These are phyloP conservation scores for Actinia tenebrosa DNA, from an alignment of 64 coral and sea anemone genomes.

Conservation along the genomic window DNA sequence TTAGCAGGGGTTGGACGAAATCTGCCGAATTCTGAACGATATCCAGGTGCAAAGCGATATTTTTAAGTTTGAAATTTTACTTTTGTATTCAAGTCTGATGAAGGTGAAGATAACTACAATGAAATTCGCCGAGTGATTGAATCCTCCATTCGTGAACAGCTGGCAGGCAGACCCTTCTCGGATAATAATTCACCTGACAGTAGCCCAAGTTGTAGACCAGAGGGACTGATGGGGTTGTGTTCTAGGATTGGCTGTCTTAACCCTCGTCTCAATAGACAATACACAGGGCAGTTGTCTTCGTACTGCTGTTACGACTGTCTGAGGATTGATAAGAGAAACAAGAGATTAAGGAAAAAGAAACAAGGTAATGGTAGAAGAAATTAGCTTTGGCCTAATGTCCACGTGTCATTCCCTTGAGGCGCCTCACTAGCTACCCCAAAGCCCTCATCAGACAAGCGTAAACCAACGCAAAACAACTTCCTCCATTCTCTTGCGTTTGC, in stretches of 20 bases:
- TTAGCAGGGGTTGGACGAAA: too few relatives aligned
- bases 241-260: slow-evolving; percentile 9
- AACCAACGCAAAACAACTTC: too few relatives aligned
- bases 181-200: not conserved
- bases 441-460: too few relatives aligned
- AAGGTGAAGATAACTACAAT: slow-evolving; percentile 74
- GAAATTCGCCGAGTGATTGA: slow-evolving; percentile 64
- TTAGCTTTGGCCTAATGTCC: too few relatives aligned
- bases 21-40: too few relatives aligned
- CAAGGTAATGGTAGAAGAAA: not conserved
- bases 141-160: slow-evolving; percentile 51
- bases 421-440: too few relatives aligned
- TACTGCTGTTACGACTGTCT: slow-evolving; percentile 19
- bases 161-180: slow-evolving; percentile 8
- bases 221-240: not conserved
- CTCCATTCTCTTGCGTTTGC: too few relatives aligned
- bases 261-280: slow-evolving; percentile 16
- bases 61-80: not conserved
- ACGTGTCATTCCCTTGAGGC: too few relatives aligned
- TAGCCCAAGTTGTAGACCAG: not conserved
- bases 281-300: slow-evolving; percentile 16
- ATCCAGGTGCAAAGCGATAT: not conserved
- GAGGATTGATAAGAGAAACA: slow-evolving; percentile 21
- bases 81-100: slow-evolving; percentile 63
- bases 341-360: not conserved